Evolutionary conservation across 2,888 invertebrate species (phyloP).

Genomic region (Amphipyra berbera): DNA sequence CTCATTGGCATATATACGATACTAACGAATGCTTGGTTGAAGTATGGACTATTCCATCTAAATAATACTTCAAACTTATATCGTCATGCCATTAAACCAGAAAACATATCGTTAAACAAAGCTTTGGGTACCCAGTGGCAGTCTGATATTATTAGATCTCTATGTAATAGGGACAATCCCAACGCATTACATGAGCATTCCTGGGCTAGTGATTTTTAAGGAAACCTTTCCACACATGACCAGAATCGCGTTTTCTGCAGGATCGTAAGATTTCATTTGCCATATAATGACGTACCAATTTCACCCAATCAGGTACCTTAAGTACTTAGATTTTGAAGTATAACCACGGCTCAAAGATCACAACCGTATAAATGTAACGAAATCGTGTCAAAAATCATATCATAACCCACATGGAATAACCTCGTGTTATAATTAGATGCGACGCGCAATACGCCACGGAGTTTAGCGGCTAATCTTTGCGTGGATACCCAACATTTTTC

Average conservation of each 20-base stretch:
- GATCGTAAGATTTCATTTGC: neutral
- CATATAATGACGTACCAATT: neutral
- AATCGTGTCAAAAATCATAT: conserved; percentile 82
- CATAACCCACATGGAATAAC: conserved; percentile 81
- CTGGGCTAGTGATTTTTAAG: neutral
- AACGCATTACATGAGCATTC: neutral
- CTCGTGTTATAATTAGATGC: conserved; percentile 80
- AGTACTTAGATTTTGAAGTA: conserved; percentile 29
- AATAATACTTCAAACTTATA: conserved; percentile 12
- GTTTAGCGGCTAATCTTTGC: conserved; percentile 43
- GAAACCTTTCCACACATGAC: neutral
- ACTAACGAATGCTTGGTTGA: conserved; percentile 34
- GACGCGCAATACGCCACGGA: conserved; percentile 57
- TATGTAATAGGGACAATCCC: neutral
- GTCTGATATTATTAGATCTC: too few relatives aligned
- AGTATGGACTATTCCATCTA: conserved; percentile 19
- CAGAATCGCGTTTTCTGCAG: neutral
- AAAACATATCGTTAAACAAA: too few relatives aligned
- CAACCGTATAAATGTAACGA: conserved; percentile 71
- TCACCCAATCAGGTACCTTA: neutral
- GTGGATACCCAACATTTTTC: conserved; percentile 40
- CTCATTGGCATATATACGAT: conserved; percentile 73
- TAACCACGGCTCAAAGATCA: conserved; percentile 68
- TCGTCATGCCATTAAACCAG: neutral
- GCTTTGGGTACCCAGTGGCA: too few relatives aligned